Conservation (phyloP, 2,113 vertebrate genomes). For the Myotis lucifugus region DNA sequence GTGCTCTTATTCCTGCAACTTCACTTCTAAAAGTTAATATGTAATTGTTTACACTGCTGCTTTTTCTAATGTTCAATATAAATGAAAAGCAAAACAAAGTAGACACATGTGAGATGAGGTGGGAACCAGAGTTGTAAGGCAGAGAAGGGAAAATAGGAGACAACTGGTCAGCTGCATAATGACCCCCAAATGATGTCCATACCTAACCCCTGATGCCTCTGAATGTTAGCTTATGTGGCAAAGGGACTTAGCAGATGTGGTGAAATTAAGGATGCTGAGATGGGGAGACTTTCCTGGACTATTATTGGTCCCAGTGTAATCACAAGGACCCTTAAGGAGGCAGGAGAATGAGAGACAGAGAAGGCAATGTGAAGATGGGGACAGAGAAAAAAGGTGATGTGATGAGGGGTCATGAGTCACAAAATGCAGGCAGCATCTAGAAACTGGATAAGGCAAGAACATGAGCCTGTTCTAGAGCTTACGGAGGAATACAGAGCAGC, state of each 20-base stretch:
- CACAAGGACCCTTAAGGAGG: not conserved
- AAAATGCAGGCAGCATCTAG: not conserved
- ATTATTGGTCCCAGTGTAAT: not conserved
- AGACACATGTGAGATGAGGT: not conserved
- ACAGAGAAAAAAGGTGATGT: not conserved
- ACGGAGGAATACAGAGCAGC: not conserved
- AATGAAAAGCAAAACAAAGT: not conserved
- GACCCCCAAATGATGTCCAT: not conserved
- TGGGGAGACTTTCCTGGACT: not conserved
- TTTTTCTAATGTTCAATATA: not conserved
- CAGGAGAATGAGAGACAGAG: not conserved
- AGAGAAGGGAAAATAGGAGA: not conserved
- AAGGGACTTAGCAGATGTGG: no score
- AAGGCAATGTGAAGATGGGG: not conserved
- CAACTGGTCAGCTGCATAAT: not conserved
- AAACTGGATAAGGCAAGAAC: not conserved
- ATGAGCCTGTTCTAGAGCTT: not conserved
- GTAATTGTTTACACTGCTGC: not conserved
- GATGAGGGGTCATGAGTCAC: not conserved
- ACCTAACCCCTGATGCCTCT: not conserved
- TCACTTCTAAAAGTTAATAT: not conserved
- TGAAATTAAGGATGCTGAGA: not conserved
- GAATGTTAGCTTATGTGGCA: not conserved
- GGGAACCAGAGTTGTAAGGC: not conserved
- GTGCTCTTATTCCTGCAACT: not conserved